Evolutionary conservation across 2,113 vertebrate genomes (phyloP).

Genomic region (Panurus biarmicus): DNA sequence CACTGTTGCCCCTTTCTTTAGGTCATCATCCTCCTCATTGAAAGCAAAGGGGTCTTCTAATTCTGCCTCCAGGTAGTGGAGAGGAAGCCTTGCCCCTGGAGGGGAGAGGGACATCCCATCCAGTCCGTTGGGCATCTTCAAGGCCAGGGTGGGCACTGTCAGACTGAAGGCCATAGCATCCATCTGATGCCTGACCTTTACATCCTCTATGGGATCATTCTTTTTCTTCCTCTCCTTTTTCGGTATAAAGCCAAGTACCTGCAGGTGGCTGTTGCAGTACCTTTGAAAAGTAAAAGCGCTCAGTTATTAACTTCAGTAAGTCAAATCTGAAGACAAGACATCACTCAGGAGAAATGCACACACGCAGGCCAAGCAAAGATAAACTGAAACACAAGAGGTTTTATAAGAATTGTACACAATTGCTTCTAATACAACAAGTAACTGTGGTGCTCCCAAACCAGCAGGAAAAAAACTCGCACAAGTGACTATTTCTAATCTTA

Average conservation of each 20-base stretch:
- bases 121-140: conserved; percentile 93
- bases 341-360: not conserved
- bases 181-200: conserved; percentile 86
- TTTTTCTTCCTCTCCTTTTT: conserved; percentile 99
- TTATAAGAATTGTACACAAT: not conserved
- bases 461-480: not conserved
- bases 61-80: conserved; percentile 86
- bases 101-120: conserved; percentile 91
- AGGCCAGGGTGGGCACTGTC: conserved; percentile 88
- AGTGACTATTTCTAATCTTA: not conserved
- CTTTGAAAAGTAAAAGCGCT: conserved; percentile 68
- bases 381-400: not conserved
- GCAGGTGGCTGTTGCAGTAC: conserved; percentile 99
- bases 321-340: not conserved
- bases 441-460: not conserved
- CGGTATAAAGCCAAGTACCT: conserved; percentile 98
- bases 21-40: conserved; percentile 88
- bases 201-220: conserved; percentile 91
- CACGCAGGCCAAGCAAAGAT: not conserved
- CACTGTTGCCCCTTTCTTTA: conserved; percentile 83
- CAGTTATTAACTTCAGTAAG: not conserved
- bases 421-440: not conserved
- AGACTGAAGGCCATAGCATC: conserved; percentile 94
- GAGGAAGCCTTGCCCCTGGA: conserved; percentile 81
- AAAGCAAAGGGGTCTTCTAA: conserved; percentile 96